Evolutionary conservation across 2,797 vertebrate species (phyloP).

Genomic region (Coranthus polyacanthus): DNA sequence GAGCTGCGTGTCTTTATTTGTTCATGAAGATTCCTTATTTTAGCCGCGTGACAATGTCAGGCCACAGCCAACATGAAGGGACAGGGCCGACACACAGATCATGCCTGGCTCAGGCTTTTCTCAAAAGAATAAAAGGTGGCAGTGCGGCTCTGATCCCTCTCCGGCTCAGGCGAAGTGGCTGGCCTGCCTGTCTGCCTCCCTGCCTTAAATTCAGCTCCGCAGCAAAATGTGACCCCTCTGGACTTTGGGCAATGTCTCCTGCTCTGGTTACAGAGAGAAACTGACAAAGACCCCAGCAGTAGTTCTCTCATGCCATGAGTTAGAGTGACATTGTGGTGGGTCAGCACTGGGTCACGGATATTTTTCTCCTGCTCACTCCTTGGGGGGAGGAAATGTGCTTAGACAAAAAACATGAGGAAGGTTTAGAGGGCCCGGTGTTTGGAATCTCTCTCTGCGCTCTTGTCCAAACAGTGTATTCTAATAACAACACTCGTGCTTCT

Average conservation of each 20-base stretch:
- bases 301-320: constrained; percentile 75
- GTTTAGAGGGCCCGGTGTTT: constrained; percentile 56
- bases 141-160: constrained; percentile 46
- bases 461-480: constrained; percentile 70
- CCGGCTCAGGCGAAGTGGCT: constrained; percentile 54
- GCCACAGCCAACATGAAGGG: constrained; percentile 47
- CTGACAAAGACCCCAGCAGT: constrained; percentile 81
- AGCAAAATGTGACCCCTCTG: constrained; percentile 81
- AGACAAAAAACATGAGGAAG: constrained; percentile 64
- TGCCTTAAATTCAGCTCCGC: constrained; percentile 77
- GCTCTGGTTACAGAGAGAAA: constrained; percentile 82
- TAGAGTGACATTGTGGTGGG: constrained; percentile 80
- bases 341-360: constrained; percentile 80
- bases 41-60: constrained; percentile 44
- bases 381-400: constrained; percentile 35
- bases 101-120: constrained; percentile 59
- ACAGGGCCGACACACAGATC: constrained; percentile 59
- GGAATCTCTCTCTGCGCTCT: constrained; percentile 41
- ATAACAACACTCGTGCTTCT: constrained; percentile 53
- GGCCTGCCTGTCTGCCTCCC: constrained; percentile 66
- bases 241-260: constrained; percentile 80
- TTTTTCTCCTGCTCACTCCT: constrained; percentile 66
- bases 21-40: constrained; percentile 31
- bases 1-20: constrained; percentile 27
- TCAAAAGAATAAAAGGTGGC: constrained; percentile 75